These are phyloP conservation scores for Empidonax traillii DNA, from an alignment of 2,113 vertebrate species.

Conservation along the genomic window DNA sequence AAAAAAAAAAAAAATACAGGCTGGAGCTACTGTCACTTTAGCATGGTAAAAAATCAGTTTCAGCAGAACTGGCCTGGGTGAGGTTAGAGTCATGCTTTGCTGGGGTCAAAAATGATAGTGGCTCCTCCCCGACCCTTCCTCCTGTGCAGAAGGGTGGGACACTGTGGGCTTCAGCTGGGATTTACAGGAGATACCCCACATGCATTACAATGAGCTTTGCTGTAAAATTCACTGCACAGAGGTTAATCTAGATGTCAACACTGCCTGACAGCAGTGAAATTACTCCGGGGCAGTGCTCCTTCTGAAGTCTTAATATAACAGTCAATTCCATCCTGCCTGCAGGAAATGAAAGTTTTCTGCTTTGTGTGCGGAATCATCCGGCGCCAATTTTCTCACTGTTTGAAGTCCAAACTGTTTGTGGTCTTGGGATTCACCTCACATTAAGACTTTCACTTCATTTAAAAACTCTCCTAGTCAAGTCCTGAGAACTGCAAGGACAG, in stretches of 20 bases:
- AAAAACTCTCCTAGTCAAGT: constrained; percentile 50
- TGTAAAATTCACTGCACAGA: constrained; percentile 70
- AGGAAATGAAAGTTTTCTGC: constrained; percentile 80
- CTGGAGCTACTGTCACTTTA: constrained; percentile 9
- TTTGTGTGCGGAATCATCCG: constrained; percentile 75
- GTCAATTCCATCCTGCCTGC: constrained; percentile 77
- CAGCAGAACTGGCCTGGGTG: constrained; percentile 41
- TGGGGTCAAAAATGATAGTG: neutral
- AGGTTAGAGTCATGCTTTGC: constrained; percentile 11
- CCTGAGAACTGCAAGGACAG: constrained; percentile 1
- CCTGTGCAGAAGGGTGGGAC: constrained; percentile 31
- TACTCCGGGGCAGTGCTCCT: constrained; percentile 75
- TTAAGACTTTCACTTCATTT: constrained; percentile 63
- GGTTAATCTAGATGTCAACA: constrained; percentile 82
- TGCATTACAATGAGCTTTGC: constrained; percentile 73
- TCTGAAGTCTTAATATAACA: constrained; percentile 80
- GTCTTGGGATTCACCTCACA: constrained; percentile 73
- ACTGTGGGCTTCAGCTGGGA: constrained; percentile 36
- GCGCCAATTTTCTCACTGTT: constrained; percentile 76
- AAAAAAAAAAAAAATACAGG: neutral
- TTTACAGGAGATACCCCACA: constrained; percentile 55
- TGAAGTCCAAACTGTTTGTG: constrained; percentile 77
- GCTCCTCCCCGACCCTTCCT: constrained; percentile 16
- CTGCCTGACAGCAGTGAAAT: constrained; percentile 77
- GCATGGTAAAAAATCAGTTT: constrained; percentile 6